Base-by-base conservation (phyloP, 1,140 invertebrate species). In the Euura lappo region DNA sequence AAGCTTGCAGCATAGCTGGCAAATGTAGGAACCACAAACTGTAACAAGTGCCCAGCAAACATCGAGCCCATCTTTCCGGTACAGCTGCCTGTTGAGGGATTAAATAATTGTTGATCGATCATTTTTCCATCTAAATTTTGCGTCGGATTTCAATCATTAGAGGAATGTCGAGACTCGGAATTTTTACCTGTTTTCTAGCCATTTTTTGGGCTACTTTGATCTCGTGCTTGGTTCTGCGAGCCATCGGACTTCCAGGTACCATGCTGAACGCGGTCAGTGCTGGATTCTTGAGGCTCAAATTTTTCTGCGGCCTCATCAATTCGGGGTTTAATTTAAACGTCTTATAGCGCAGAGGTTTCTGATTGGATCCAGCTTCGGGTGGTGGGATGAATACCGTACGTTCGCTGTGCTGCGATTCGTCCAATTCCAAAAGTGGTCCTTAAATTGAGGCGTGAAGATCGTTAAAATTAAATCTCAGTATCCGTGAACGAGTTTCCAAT, bases 1-100 rank as follows among this genome's bases (percentile, higher is more conserved):
- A 86, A 65, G 83, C 82, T 79, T 83, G 84, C 5, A 88, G 96
- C 80, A 88, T 84, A 7, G 84, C 85, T 64, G 87, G 87, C 75
- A 99, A 90, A 83, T 98, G 94, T 78, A 99, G 93, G 87, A 99
- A 99, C 93, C 99, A 99, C n/a, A 99, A 89, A 72, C 97, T 98
- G 85, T 96, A 96, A 82, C 95, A 96, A 5, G 95, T 95, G 42
- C 93, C 93, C 6, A 96, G 89, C 13, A 97, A 86, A 88, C 95
- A 98, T 87, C 96, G 95, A 11, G 97, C 96, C 98, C 98, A 99
- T 65, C 93, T 88, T 78, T 96, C 92, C 44, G 97, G 96, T 66
- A 85, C 74, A 68, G 85, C 85, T 43, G 85, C 86, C 87, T 88
- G n/a, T 5, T 8, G 42, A 47, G 45, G n/a, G 6, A 65, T 43